Evolutionary conservation across 1,140 invertebrate species (phyloP), one percentile per base, ranked within the genome.

Genomic region (Melipona quadrifasciata): DNA sequence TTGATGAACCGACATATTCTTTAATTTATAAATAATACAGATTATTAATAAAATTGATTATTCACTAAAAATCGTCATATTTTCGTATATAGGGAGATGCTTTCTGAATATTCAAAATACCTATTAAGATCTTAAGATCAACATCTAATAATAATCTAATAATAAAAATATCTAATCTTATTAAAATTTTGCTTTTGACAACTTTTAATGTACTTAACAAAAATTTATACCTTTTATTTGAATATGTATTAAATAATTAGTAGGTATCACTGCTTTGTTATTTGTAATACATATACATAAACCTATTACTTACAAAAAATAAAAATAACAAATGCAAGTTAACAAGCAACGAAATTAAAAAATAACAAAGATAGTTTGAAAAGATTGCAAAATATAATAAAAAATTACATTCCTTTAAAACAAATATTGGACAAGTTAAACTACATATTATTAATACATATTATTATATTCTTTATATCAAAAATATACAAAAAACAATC

Each of bases 91-190:
- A 70, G 12, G 64, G 82, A 84, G 82, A 84, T 84, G 82, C 82
- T 84, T 84, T 84, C 82, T 84, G 75, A 1, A 55, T 79, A 84
- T 71, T 17, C n/a, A 47, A 1, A 10, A n/a, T 34, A 73, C 21
- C 4, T 73, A 73, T 31, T 55, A 55, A 51, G 17, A 76, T 57
- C 14, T 73, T 57, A 73, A 65, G 31, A 19, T 31, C 16, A 65
- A 31, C 2, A 65, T 65, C 27, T 31, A 65, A 65, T 31, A 31
- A 31, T n/a, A n/a, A n/a, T n/a, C n/a, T n/a, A n/a, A n/a, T n/a
- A n/a, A n/a, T n/a, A n/a, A n/a, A n/a, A n/a, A n/a, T 67, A 61
- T 71, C 51, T 47, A 31, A 84, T 80, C 83, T 84, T 84, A 84
- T 84, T 84, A 84, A 84, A 84, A 84, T 80, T 73, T 84, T 84